Conservation (phyloP, 2,113 vertebrate genomes). For the Nycticryphes semicollaris region DNA sequence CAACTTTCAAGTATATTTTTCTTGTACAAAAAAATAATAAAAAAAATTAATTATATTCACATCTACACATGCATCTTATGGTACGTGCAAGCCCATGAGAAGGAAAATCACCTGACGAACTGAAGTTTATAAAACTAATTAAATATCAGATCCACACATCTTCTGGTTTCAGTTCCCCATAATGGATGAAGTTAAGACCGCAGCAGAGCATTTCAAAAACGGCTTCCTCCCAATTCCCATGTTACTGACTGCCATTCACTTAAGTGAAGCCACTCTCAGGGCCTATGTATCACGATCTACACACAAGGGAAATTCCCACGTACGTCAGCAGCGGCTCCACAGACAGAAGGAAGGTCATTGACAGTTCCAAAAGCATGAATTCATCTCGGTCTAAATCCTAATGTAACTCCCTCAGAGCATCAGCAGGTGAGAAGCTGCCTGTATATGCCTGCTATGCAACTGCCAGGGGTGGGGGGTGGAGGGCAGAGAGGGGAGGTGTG, state of each 20-base stretch:
- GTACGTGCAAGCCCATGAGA: not conserved
- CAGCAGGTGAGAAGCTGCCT: not conserved
- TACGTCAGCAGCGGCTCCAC: not conserved
- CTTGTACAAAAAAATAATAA: not conserved
- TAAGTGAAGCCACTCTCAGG: not conserved
- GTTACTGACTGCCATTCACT: not conserved
- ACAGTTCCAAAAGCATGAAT: not conserved
- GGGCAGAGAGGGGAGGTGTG: too few species aligned
- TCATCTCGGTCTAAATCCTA: not conserved
- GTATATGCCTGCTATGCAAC: not conserved
- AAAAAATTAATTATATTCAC: not conserved
- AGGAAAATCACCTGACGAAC: not conserved
- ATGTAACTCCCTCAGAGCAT: not conserved
- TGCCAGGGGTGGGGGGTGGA: not conserved
- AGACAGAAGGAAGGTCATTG: not conserved
- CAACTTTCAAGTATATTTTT: not conserved
- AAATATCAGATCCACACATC: not conserved
- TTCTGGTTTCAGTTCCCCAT: not conserved
- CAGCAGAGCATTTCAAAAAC: not conserved
- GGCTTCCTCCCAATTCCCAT: not conserved
- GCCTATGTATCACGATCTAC: not conserved
- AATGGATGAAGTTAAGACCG: not conserved
- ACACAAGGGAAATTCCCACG: fast-evolving
- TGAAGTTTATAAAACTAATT: not conserved
- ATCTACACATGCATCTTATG: not conserved